Evolutionary conservation across 2,113 vertebrate genomes (phyloP).

Genomic region (Struthidea cinerea): DNA sequence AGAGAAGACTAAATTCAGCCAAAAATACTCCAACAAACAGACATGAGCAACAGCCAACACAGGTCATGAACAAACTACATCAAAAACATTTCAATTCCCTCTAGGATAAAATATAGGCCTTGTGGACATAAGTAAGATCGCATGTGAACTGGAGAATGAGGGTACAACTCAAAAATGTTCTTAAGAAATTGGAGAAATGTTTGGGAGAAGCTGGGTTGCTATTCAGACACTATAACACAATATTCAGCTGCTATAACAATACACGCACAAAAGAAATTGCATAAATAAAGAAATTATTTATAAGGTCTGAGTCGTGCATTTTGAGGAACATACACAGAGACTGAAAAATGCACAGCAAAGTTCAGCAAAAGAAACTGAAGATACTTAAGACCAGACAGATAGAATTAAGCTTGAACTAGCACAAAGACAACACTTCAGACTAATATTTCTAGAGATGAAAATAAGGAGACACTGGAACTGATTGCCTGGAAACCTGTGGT

Average conservation of each 20-base stretch:
- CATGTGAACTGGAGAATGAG: rapidly evolving
- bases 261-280: rapidly evolving
- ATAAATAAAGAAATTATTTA: neutral
- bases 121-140: rapidly evolving
- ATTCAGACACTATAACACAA: neutral
- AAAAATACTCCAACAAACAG: neutral
- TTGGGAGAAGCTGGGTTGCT: neutral
- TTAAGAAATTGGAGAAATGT: neutral
- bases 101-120: neutral
- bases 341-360: neutral
- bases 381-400: neutral
- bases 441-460: neutral
- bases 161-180: neutral
- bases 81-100: neutral
- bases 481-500: neutral
- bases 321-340: neutral
- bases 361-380: neutral
- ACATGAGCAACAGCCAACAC: neutral
- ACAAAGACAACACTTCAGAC: neutral
- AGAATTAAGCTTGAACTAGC: neutral
- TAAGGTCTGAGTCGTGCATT: neutral
- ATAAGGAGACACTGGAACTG: neutral
- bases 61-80: neutral
- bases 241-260: neutral
- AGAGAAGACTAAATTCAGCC: neutral